Evolutionary conservation across 2,888 invertebrate genomes (phyloP).

Genomic region (Chaetogeoica ovagalla): DNA sequence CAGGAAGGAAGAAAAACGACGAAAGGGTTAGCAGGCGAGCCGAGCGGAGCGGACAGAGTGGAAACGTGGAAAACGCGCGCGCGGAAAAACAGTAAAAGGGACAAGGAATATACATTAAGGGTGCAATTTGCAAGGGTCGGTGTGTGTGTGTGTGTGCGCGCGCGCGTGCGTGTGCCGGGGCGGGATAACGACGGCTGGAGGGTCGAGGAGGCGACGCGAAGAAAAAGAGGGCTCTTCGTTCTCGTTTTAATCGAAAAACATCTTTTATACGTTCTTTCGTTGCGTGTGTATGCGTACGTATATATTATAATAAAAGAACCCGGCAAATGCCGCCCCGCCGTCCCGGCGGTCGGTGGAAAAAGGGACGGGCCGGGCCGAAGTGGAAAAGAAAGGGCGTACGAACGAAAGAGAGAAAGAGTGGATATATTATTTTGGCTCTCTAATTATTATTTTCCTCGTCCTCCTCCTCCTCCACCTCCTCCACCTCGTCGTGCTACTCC

Average conservation of each 20-base stretch:
- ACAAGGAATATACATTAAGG: conserved; percentile 53
- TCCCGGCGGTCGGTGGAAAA: neutral
- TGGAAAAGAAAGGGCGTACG: neutral
- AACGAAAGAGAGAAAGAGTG: conserved; percentile 15
- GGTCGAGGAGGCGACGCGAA: conserved; percentile 20
- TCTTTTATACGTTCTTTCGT: conserved; percentile 52
- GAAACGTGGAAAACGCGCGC: conserved; percentile 46
- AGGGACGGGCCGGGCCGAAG: neutral
- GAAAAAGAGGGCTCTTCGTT: conserved; percentile 52
- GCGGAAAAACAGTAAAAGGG: conserved; percentile 51
- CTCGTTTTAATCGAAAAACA: conserved; percentile 53
- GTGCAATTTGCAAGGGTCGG: conserved; percentile 50
- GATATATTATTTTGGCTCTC: conserved; percentile 52
- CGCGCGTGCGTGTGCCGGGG: neutral
- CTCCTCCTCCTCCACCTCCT: conserved; percentile 11
- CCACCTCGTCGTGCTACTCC: conserved; percentile 7
- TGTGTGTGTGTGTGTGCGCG: neutral
- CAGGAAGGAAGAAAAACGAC: conserved; percentile 50
- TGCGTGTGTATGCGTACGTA: neutral
- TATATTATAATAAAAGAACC: conserved; percentile 45
- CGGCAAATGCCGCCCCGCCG: conserved; percentile 11
- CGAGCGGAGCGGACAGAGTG: neutral
- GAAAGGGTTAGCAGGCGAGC: conserved; percentile 21
- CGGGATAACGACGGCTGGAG: conserved; percentile 5
- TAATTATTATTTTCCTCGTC: conserved; percentile 50